Conservation (phyloP, 2,797 vertebrate species). For the Huso huso region DNA sequence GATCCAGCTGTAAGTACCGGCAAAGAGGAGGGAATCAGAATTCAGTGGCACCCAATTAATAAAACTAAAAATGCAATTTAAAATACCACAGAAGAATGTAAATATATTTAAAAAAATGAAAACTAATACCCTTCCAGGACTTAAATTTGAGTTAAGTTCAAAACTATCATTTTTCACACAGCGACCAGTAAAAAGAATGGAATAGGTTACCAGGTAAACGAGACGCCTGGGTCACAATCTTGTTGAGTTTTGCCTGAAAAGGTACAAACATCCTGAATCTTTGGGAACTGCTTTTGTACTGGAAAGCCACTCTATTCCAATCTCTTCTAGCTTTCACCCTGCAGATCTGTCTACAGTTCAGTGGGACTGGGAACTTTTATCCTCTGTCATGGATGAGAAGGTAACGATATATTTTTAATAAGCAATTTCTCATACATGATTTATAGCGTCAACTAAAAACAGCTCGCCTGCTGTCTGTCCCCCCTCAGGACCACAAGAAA, state of each 20-base stretch:
- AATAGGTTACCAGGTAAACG: too few relatives aligned
- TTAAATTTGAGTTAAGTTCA: too few relatives aligned
- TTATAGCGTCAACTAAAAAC: neutral
- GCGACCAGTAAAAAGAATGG: too few relatives aligned
- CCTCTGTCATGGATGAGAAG: constrained; percentile 66
- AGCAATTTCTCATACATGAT: neutral
- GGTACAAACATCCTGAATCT: too few relatives aligned
- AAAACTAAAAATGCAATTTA: neutral
- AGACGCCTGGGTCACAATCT: too few relatives aligned
- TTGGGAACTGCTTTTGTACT: neutral
- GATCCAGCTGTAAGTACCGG: constrained; percentile 74
- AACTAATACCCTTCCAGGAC: too few relatives aligned
- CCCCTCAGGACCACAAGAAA: constrained; percentile 38
- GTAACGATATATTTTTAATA: constrained; percentile 43
- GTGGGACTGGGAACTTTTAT: constrained; percentile 85
- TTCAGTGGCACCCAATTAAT: too few relatives aligned
- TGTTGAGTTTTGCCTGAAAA: too few relatives aligned
- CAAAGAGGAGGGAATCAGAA: too few relatives aligned
- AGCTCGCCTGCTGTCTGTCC: constrained; percentile 9
- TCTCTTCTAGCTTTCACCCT: constrained; percentile 66
- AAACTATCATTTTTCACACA: too few relatives aligned
- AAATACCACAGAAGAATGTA: neutral
- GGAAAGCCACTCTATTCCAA: constrained; percentile 6
- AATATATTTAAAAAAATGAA: too few relatives aligned
- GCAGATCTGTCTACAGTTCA: constrained; percentile 58